phyloP scores from a whole-genome alignment of 2,888 invertebrate genomes.

The Drosophila parthenogenetica region DNA sequence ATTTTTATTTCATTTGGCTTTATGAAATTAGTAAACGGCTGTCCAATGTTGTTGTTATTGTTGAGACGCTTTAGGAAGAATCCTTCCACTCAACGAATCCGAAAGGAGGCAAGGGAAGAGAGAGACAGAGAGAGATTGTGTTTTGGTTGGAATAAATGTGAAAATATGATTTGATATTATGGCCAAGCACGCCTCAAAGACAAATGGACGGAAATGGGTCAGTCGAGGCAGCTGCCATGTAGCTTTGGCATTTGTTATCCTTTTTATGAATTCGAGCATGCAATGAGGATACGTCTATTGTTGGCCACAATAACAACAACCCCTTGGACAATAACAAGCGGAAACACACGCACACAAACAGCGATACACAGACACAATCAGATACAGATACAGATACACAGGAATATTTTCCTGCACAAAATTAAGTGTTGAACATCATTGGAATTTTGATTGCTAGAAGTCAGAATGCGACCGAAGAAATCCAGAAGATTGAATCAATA shows the following conservation, averaged over 20 bases:
- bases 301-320: constrained; percentile 47
- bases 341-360: constrained; percentile 10
- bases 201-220: constrained; percentile 61
- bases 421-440: constrained; percentile 70
- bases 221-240: constrained; percentile 58
- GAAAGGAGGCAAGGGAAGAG: not conserved
- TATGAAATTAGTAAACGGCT: constrained; percentile 70
- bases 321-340: constrained; percentile 26
- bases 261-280: constrained; percentile 68
- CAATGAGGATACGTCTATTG: constrained; percentile 44
- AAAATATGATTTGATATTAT: constrained; percentile 77
- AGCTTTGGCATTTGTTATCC: constrained; percentile 74
- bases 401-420: constrained; percentile 20
- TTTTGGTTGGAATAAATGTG: constrained; percentile 59
- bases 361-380: no score
- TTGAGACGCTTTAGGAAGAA: constrained; percentile 30
- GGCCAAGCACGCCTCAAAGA: constrained; percentile 64
- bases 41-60: constrained; percentile 41
- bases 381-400: not conserved
- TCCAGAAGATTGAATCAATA: constrained; percentile 40
- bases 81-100: constrained; percentile 2
- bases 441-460: constrained; percentile 73
- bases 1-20: constrained; percentile 74
- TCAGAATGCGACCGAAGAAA: constrained; percentile 5
- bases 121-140: constrained; percentile 11